Evolutionary conservation across 2,888 invertebrate genomes (phyloP), one percentile per base, ranked within the genome.

Genomic region (Hermaeophaga mercurialis): DNA sequence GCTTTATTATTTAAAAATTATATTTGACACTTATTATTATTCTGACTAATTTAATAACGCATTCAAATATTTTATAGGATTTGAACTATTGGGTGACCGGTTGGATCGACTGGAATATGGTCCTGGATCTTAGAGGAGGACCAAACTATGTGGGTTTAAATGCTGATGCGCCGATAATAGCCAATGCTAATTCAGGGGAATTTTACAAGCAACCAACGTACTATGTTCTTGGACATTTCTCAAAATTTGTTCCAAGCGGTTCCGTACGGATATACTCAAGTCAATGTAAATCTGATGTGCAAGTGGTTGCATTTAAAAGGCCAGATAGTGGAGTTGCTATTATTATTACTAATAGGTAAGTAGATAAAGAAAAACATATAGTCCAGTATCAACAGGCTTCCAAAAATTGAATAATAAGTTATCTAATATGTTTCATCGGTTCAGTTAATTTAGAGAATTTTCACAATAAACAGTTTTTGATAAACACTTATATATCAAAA

Each of bases 51-150:
- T 36, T 12, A 14, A n/a, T 31, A n/a, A n/a, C n/a, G n/a, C n/a
- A n/a, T n/a, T n/a, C n/a, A n/a, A n/a, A n/a, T 18, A 19, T 36
- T 48, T 24, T 14, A 1, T 17, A 89, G 84, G 88, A 90, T 75
- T 70, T 93, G 11, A 85, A 87, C 66, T 84, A 91, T 74, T 88
- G 85, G 79, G 86, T 88, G 85, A 82, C 83, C 14, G 94, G 91
- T 1, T 96, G 94, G 94, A 81, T 91, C 0, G 94, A 96, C 74
- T 96, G 94, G 94, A 96, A 96, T 75, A 78, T 95, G 48, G 88
- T 86, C 11, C 75, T 96, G 14, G 81, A 91, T 72, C 75, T 81
- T 50, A 62, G 71, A 0, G 94, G 94, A 11, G 93, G 94, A 1
- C 95, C 95, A 0, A 91, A 87, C 70, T 92, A 90, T 85, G 85